Percentiles rank a stretch among this genome's conserved stretches.
Evolutionary conservation across 1,140 invertebrate genomes (phyloP).

Genomic region (Octopus sinensis): DNA sequence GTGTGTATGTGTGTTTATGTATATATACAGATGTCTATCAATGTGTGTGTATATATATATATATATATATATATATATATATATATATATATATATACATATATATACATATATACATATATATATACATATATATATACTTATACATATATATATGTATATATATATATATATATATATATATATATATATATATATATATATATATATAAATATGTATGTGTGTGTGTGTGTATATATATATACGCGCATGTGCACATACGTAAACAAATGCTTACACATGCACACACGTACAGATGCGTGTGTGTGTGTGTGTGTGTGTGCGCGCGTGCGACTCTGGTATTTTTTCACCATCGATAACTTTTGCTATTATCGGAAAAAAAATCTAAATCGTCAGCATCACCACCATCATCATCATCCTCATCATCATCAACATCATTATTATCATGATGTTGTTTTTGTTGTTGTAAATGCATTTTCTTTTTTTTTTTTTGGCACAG

Average conservation of each 20-base stretch:
- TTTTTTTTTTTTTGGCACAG: too few species aligned
- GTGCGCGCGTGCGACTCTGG: not conserved
- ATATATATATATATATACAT: not conserved
- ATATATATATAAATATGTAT: not conserved
- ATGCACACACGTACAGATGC: not conserved
- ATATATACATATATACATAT: not conserved
- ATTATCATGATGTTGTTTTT: too few species aligned
- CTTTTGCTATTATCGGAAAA: too few species aligned
- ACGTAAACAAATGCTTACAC: not conserved
- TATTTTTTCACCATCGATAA: too few species aligned
- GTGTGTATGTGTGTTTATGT: not conserved
- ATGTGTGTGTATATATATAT: not conserved
- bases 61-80: not conserved
- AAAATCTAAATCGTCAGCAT: too few species aligned
- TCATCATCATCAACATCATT: too few species aligned
- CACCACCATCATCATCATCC: too few species aligned
- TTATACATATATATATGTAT: not conserved
- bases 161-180: not conserved
- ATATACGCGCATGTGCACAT: not conserved
- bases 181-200: not conserved
- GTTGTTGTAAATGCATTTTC: too few species aligned
- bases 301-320: not conserved
- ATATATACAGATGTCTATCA: not conserved
- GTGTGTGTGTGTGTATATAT: not conserved
- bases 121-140: not conserved